Conservation (phyloP, 2,113 vertebrate genomes). For the Hucho hucho region DNA sequence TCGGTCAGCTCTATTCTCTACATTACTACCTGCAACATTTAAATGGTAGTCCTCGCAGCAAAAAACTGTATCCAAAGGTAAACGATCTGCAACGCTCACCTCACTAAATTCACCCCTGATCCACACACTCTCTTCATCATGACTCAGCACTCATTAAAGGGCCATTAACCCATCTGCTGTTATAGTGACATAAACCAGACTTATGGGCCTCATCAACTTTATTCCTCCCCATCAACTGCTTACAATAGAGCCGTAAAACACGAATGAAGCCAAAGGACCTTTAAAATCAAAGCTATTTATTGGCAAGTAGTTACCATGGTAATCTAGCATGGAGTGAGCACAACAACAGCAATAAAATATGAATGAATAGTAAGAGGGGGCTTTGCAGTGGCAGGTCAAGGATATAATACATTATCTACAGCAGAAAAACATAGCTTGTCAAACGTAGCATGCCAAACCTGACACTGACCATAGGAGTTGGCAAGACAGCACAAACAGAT, state of each 20-base stretch:
- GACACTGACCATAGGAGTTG: background rate
- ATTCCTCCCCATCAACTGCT: slow-evolving; percentile 23
- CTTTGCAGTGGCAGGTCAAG: slow-evolving; percentile 2
- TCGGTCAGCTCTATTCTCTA: too few species aligned
- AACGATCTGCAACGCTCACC: too few species aligned
- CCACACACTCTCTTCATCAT: slow-evolving; percentile 4
- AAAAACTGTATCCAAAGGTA: too few species aligned
- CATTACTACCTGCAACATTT: too few species aligned
- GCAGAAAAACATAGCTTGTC: slow-evolving; percentile 16
- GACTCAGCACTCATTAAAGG: slow-evolving; percentile 58
- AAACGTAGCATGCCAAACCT: background rate
- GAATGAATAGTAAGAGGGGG: background rate
- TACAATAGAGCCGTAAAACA: slow-evolving; percentile 49
- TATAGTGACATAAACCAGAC: slow-evolving; percentile 45
- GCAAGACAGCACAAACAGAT: too few species aligned
- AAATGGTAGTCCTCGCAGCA: too few species aligned
- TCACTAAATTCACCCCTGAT: too few species aligned
- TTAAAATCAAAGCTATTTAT: slow-evolving; percentile 29
- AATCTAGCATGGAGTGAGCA: slow-evolving; percentile 24
- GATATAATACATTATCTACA: slow-evolving; percentile 13
- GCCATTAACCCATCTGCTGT: slow-evolving; percentile 59
- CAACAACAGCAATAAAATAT: background rate
- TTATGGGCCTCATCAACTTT: slow-evolving; percentile 44
- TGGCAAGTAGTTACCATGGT: slow-evolving; percentile 29
- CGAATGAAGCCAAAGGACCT: slow-evolving; percentile 12